phyloP scores from a whole-genome alignment of 2,888 invertebrate species.

The Uropetala carovei region DNA sequence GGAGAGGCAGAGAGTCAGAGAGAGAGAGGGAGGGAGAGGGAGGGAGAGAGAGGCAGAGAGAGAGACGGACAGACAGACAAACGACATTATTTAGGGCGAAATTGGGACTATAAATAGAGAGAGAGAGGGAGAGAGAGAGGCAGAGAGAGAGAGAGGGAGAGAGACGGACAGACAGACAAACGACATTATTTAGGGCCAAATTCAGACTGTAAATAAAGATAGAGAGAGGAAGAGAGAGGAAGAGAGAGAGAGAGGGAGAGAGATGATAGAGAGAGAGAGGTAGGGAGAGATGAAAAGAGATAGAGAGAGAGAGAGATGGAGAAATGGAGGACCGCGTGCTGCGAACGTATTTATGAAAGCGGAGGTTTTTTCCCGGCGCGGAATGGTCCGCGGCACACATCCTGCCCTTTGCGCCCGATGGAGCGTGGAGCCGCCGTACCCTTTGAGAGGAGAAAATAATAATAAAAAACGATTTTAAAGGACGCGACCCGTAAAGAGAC shows the following conservation, averaged over 20 bases:
- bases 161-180: no score
- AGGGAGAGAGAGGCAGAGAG: no score
- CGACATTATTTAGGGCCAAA: no score
- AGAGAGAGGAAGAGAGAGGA: not conserved
- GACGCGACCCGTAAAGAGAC: no score
- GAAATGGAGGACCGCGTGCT: not conserved
- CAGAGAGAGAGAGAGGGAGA: no score
- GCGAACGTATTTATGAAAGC: not conserved
- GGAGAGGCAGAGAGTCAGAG: not conserved
- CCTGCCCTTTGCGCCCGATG: not conserved
- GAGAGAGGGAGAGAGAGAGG: not conserved
- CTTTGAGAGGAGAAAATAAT: not conserved
- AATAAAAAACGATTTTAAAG: no score
- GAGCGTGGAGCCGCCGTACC: not conserved
- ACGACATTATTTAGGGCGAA: no score
- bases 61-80: no score
- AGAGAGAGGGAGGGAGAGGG: not conserved
- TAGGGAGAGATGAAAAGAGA: not conserved
- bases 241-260: no score
- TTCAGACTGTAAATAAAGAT: no score
- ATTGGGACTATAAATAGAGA: no score
- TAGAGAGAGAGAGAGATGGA: not conserved
- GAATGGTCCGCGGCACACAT: not conserved
- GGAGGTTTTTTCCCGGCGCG: not conserved
- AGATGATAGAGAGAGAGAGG: not conserved